Base-by-base conservation (phyloP, 92 coral and sea anemone genomes). In the Palythoa caribaeorum region DNA sequence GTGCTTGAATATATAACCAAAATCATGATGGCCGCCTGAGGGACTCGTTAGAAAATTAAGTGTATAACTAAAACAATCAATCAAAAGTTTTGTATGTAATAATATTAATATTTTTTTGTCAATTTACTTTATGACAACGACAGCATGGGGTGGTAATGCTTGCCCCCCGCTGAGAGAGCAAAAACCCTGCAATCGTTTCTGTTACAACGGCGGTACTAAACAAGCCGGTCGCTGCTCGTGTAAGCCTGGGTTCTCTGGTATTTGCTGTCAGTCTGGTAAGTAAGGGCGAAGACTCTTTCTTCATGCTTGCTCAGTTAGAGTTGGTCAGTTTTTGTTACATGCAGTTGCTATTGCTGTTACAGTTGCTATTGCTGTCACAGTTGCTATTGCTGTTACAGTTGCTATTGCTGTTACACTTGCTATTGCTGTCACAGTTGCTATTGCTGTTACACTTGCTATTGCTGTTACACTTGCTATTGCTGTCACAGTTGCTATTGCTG, bases 151-250 rank as follows among this genome's bases (percentile, higher is more conserved):
- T 10, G 83, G 83, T 15, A 2, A 65, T 53, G 19, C 48, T 6
- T 77, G 69, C 20, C 83, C 83, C 3, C 16, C 83, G 7, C 20
- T 52, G 17, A 14, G 11, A 35, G 66, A 5, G 21, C 20, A 13
- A 36, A 36, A 44, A 14, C 4, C 69, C 47, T 77, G 83, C 21
- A 77, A 77, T 9, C 83, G 69, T 7, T 77, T 77, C 28, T 77
- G 83, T 52, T 21, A 77, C 47, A 77, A 77, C 47, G 68, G 83
- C 39, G 83, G 83, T 2, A 15, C 48, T 2, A 9, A n/a, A 9
- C 21, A 54, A 21, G 68, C 83, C 5, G 69, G 48, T 10, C 83
- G 83, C 17, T 77, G 83, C 11, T 77, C 83, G 5, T 77, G 83
- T 77, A 37, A 54, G 8, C 47, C 69, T 35, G 83, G 83, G 3